Evolutionary conservation across 1,140 invertebrate species (phyloP), one percentile per base, ranked within the genome.

Genomic region (Gryon sp.): DNA sequence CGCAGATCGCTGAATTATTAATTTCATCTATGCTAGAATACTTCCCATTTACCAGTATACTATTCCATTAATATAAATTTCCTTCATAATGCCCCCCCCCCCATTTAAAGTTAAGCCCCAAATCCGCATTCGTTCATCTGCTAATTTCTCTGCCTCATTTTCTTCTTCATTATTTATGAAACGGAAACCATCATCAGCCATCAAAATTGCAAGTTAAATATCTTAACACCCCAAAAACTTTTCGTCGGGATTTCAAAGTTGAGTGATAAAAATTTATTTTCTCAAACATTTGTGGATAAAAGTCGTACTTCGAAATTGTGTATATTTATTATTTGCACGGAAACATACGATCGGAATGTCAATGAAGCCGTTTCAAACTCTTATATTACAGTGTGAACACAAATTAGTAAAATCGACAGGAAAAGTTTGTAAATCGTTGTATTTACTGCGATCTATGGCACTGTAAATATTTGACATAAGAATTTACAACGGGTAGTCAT

Each of bases 61-160:
- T n/a, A n/a, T n/a, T 55, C 48, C 62, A 70, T 70, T 70, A 70
- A 70, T 59, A 70, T 59, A 70, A 62, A 70, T 70, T 70, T 70
- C 46, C 60, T 70, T 70, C 46, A 45, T 70, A 53, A n/a, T n/a
- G n/a, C n/a, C n/a, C n/a, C n/a, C n/a, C 34, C 45, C 50, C 53
- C 55, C 36, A 45, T 70, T 48, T 62, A 60, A 60, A 70, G 55
- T 48, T 62, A 50, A 72, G 62, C 62, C 68, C 68, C 46, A 22
- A 28, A 11, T 46, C 68, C 48, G 32, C 57, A 55, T 48, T 32
- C 55, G 66, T 70, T 70, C 55, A 62, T 46, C 41, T n/a, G n/a
- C 66, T 70, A 70, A 70, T 59, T 69, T 34, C 68, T 72, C 16
- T 22, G 34, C 16, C 46, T 72, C 55, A 45, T 62, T 72, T 72